Percentiles rank a stretch among this genome's conserved stretches.
Conservation (phyloP, 1,140 invertebrate species). For the Phortica variegata region DNA sequence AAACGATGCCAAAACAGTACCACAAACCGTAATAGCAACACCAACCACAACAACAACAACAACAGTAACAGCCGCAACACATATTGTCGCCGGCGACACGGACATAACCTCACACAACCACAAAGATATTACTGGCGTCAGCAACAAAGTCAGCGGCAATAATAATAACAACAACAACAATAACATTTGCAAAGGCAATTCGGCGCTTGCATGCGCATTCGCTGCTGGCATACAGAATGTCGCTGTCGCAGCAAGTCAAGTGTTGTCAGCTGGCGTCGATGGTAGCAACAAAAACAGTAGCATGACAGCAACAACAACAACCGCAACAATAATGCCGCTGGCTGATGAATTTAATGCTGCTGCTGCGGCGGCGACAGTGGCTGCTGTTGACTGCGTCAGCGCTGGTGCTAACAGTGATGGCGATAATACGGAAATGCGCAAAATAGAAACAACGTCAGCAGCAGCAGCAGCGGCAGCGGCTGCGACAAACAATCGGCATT, state of each 20-base stretch:
- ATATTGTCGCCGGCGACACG: constrained; percentile 20
- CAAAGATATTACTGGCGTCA: too few species aligned
- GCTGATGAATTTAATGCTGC: constrained; percentile 4
- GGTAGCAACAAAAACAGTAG: neutral
- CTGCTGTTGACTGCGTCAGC: neutral
- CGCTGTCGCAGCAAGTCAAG: neutral
- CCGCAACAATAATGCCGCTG: constrained; percentile 5
- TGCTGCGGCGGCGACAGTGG: constrained; percentile 1
- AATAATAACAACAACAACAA: too few species aligned
- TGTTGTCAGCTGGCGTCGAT: neutral
- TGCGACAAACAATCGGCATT: constrained; percentile 47
- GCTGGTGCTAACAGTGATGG: constrained; percentile 15
- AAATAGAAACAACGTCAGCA: neutral
- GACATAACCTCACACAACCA: constrained; percentile 24
- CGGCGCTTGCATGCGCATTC: too few species aligned
- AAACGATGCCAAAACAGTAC: constrained; percentile 11
- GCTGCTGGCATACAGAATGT: neutral
- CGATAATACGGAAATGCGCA: constrained; percentile 45
- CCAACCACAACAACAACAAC: constrained; percentile 12
- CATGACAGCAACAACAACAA: neutral
- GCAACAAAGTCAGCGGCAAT: too few species aligned
- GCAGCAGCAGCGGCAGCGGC: constrained; percentile 16
- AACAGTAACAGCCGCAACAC: constrained; percentile 3
- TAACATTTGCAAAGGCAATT: too few species aligned
- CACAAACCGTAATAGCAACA: constrained; percentile 21